These are phyloP conservation scores for Manacus vitellinus DNA, from an alignment of 2,113 vertebrate species.

Conservation along the genomic window DNA sequence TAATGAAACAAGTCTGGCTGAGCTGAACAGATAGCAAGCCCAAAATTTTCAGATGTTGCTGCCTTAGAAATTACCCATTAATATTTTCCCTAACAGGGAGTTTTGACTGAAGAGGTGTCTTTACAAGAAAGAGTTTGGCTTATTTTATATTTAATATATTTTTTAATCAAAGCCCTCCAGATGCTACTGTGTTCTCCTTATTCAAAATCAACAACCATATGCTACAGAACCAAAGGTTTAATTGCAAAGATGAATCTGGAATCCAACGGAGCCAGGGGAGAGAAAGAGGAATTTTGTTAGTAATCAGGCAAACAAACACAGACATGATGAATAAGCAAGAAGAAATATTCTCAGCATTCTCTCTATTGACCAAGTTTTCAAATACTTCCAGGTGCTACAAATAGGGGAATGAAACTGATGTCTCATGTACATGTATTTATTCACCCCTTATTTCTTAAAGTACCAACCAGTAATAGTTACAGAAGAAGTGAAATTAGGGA, in stretches of 20 bases:
- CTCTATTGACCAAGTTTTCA: neutral
- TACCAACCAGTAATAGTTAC: neutral
- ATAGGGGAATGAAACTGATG: neutral
- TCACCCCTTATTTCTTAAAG: neutral
- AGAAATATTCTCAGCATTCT: neutral
- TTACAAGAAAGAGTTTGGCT: neutral
- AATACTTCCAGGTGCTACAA: neutral
- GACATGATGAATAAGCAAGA: neutral
- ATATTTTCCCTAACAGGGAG: neutral
- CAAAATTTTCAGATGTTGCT: neutral
- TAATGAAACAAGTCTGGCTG: neutral
- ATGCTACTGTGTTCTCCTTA: slow-evolving; percentile 22
- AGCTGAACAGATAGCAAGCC: neutral
- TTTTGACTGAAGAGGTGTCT: neutral
- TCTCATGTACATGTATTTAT: rapidly evolving
- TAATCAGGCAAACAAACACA: neutral
- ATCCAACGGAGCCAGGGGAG: neutral
- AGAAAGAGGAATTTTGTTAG: neutral
- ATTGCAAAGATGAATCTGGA: slow-evolving; percentile 33
- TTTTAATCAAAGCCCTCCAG: slow-evolving; percentile 62
- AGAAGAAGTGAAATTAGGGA: neutral
- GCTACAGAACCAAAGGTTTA: slow-evolving; percentile 38
- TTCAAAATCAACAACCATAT: slow-evolving; percentile 43
- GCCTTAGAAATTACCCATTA: rapidly evolving
- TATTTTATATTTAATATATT: slow-evolving; percentile 17